Conservation (phyloP, 2,113 vertebrate species). For the Isurus oxyrinchus region DNA sequence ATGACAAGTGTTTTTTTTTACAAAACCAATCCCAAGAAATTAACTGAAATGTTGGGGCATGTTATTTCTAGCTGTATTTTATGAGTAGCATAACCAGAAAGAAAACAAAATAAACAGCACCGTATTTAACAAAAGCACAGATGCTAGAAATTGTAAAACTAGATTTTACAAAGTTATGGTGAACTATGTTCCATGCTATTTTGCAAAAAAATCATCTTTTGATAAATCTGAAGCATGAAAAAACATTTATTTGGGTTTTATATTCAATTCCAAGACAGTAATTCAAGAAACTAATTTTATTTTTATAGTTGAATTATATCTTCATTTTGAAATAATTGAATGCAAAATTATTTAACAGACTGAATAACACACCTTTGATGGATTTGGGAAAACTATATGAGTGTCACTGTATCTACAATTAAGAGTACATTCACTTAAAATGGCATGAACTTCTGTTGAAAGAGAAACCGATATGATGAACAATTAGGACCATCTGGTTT, state of each 20-base stretch:
- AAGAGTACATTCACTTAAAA: slow-evolving; percentile 8
- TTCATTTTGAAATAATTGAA: slow-evolving; percentile 59
- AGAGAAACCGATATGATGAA: background rate
- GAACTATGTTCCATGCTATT: background rate
- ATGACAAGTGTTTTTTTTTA: background rate
- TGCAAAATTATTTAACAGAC: slow-evolving; percentile 58
- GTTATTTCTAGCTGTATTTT: background rate
- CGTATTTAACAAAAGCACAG: background rate
- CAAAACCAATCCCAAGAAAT: background rate
- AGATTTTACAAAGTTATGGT: background rate
- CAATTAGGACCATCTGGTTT: slow-evolving; percentile 30
- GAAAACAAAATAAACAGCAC: background rate
- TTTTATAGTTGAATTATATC: slow-evolving; percentile 54
- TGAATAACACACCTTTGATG: slow-evolving; percentile 42
- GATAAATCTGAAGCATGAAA: background rate
- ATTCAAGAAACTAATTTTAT: background rate
- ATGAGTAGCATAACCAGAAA: background rate
- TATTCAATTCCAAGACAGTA: background rate
- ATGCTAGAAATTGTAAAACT: background rate
- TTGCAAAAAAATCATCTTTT: background rate
- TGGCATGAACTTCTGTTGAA: background rate
- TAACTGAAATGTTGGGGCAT: background rate
- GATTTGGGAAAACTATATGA: background rate
- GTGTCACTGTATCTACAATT: background rate
- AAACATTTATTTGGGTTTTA: background rate